phyloP scores from a whole-genome alignment of 2,888 invertebrate genomes.

The Merodon equestris region DNA sequence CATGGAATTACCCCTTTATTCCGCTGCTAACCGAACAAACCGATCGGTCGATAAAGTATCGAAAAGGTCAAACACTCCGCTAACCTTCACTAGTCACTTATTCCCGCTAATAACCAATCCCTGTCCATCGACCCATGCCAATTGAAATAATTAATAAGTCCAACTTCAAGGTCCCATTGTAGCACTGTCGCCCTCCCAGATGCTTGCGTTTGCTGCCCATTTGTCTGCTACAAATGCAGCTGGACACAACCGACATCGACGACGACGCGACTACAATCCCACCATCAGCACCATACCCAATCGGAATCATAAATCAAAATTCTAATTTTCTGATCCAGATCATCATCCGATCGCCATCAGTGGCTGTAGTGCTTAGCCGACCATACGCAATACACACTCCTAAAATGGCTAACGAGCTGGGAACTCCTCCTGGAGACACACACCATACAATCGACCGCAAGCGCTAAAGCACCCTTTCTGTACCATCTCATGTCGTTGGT shows the following conservation, averaged over 20 bases:
- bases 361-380: slow-evolving; percentile 26
- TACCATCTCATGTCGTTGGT: neutral
- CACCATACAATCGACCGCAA: slow-evolving; percentile 39
- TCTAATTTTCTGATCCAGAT: slow-evolving; percentile 60
- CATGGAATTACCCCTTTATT: slow-evolving; percentile 4
- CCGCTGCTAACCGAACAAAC: neutral
- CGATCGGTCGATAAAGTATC: slow-evolving; percentile 15
- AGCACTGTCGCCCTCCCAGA: slow-evolving; percentile 53
- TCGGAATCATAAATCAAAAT: slow-evolving; percentile 64
- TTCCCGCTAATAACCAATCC: slow-evolving; percentile 2
- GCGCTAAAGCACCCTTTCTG: slow-evolving; percentile 5
- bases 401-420: slow-evolving; percentile 62
- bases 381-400: slow-evolving; percentile 30
- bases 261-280: slow-evolving; percentile 7
- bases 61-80: slow-evolving; percentile 36
- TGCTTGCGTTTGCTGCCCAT: slow-evolving; percentile 42
- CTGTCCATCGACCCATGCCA: slow-evolving; percentile 45
- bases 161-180: slow-evolving; percentile 43
- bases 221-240: slow-evolving; percentile 30
- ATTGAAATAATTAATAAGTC: slow-evolving; percentile 50
- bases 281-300: slow-evolving; percentile 44
- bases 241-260: slow-evolving; percentile 24
- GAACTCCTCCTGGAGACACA: slow-evolving; percentile 36
- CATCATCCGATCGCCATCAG: slow-evolving; percentile 21
- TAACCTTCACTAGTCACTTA: slow-evolving; percentile 54